Conservation (phyloP, 2,113 vertebrate species). For the Camelus dromedarius region DNA sequence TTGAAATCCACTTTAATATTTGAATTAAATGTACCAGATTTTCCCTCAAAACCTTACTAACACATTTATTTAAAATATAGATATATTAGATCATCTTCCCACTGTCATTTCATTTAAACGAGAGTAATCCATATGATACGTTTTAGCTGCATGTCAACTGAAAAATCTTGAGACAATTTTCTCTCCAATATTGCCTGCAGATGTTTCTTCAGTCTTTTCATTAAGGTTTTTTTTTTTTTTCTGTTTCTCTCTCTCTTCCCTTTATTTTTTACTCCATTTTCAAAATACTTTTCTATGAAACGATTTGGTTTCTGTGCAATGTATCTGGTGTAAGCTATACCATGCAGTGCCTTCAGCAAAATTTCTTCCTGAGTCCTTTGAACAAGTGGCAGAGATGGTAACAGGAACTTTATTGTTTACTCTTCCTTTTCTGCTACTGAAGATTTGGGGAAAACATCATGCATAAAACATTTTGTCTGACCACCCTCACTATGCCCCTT, state of each 20-base stretch:
- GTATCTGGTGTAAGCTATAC: neutral
- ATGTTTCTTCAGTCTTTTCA: neutral
- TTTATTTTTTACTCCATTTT: neutral
- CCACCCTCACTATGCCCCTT: neutral
- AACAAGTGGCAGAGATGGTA: neutral
- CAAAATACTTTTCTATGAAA: neutral
- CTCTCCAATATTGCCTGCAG: neutral
- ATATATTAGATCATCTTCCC: neutral
- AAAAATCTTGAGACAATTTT: neutral
- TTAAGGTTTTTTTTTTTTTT: neutral
- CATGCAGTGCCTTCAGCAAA: neutral
- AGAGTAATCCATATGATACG: neutral
- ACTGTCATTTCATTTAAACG: neutral
- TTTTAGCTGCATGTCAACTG: neutral
- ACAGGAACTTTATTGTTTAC: slow-evolving; percentile 13
- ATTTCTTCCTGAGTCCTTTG: neutral
- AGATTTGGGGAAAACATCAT: slow-evolving; percentile 5
- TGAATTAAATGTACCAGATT: neutral
- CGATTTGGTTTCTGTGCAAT: rapidly evolving
- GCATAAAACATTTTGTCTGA: slow-evolving; percentile 32
- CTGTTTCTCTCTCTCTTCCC: neutral
- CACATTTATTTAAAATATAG: neutral
- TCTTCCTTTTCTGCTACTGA: neutral
- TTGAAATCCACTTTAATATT: slow-evolving; percentile 25
- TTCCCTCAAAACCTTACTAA: neutral